Conservation (phyloP, 1,140 invertebrate genomes). For the Camponotus vicinus region DNA sequence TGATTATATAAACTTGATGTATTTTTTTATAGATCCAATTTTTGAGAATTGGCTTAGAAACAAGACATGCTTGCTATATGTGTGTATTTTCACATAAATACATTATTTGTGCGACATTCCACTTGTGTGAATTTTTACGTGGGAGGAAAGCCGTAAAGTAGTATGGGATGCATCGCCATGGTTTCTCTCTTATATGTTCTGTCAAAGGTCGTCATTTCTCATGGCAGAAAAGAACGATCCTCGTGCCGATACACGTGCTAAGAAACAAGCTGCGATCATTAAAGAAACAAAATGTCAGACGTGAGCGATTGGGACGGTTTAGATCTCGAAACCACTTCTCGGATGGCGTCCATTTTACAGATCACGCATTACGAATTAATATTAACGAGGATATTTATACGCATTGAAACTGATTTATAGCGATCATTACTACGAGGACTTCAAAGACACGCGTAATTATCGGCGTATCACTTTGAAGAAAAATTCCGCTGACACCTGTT, state of each 20-base stretch:
- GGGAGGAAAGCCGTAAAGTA: conserved; percentile 9
- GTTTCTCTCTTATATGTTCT: conserved; percentile 62
- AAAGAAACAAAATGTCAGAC: conserved; percentile 61
- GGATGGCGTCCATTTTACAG: conserved; percentile 2
- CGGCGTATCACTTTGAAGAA: not conserved
- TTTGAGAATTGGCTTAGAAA: not conserved
- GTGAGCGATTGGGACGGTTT: conserved; percentile 43
- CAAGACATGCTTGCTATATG: too few relatives aligned
- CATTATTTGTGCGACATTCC: not conserved
- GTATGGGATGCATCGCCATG: not conserved
- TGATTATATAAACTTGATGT: not conserved
- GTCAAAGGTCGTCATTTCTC: conserved; percentile 66
- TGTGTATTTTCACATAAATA: conserved; percentile 6
- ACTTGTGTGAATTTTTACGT: conserved; percentile 45
- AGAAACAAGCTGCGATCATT: conserved; percentile 33
- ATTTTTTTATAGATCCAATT: not conserved
- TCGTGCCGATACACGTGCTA: conserved; percentile 40
- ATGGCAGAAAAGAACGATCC: conserved; percentile 30
- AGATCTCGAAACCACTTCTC: not conserved
- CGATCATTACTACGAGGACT: not conserved
- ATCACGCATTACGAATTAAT: conserved; percentile 35
- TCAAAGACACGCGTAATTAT: not conserved
- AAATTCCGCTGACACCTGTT: not conserved
- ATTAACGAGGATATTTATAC: not conserved
- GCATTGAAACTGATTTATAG: conserved; percentile 14